A percentile compares a stretch with the other conserved stretches of the same genome.
These are phyloP conservation scores for Myioborus melanocephalus DNA, from an alignment of 2,797 vertebrate genomes.

Conservation along the genomic window DNA sequence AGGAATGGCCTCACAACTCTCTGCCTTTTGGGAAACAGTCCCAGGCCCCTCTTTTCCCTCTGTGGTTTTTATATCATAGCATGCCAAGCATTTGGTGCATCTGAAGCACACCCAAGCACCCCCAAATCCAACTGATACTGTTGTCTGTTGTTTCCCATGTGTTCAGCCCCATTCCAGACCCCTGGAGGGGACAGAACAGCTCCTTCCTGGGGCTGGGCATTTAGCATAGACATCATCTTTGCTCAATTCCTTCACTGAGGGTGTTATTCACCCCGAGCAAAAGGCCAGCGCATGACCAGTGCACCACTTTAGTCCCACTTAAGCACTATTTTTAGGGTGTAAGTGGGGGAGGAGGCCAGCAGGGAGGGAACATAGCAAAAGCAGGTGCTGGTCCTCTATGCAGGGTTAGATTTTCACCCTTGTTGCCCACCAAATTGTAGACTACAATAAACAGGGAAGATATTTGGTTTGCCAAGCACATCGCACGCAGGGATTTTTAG, in stretches of 20 bases:
- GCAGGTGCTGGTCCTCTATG: conserved; percentile 2
- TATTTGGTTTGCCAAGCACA: not conserved
- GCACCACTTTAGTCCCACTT: conserved; percentile 51
- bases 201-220: not conserved
- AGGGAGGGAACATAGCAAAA: conserved; percentile 17
- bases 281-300: conserved; percentile 48
- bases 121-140: not conserved
- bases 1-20: not conserved
- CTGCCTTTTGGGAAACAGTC: not conserved
- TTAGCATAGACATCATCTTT: not conserved
- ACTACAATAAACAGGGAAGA: not conserved
- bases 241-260: not conserved
- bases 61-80: not conserved
- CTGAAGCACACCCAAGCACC: not conserved
- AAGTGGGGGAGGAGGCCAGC: conserved; percentile 19
- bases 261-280: not conserved
- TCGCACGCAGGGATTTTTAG: not conserved
- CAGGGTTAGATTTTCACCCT: not conserved
- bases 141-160: not conserved
- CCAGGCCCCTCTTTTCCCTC: not conserved
- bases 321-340: conserved; percentile 54
- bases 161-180: not conserved
- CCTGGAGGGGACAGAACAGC: not conserved
- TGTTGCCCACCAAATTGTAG: not conserved
- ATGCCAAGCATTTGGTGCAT: not conserved